Evolutionary conservation across 2,113 vertebrate genomes (phyloP).

Genomic region (Sialia sialis): DNA sequence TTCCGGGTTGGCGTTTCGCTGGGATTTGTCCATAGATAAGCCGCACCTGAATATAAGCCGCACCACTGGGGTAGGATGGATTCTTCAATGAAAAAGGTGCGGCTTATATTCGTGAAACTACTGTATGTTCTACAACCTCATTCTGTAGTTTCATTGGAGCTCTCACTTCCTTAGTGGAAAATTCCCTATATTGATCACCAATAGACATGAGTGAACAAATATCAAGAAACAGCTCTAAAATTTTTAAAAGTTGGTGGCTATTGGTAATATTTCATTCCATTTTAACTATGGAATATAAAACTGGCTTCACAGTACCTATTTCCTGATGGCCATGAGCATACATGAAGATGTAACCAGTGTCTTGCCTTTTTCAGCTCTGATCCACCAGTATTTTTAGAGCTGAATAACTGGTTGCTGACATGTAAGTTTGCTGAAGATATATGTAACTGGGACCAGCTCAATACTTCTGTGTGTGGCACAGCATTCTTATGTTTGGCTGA

Average conservation of each 20-base stretch:
- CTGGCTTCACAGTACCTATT: not conserved
- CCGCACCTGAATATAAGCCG: too few species aligned
- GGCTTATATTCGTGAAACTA: too few species aligned
- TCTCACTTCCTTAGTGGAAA: not conserved
- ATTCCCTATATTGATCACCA: not conserved
- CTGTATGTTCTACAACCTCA: not conserved
- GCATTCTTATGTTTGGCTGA: not conserved
- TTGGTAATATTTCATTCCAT: rapidly evolving
- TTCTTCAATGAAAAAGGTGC: too few species aligned
- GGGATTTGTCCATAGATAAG: too few species aligned
- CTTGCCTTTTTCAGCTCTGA: not conserved
- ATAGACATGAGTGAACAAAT: not conserved
- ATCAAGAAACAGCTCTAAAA: not conserved
- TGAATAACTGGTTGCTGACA: not conserved
- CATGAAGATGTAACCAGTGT: not conserved
- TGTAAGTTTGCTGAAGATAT: not conserved
- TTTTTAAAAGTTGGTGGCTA: not conserved
- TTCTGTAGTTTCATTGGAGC: not conserved
- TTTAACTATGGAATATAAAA: not conserved
- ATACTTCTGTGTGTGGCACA: not conserved
- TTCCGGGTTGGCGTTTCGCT: too few species aligned
- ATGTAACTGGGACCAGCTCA: not conserved
- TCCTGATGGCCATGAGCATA: not conserved
- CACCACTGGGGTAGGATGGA: too few species aligned
- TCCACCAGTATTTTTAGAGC: not conserved